Evolutionary conservation across 30 jellyfish, hydroid and myxozoan species (phyloP), one percentile per base, ranked within the genome.

Genomic region (Chironex yamaguchii): DNA sequence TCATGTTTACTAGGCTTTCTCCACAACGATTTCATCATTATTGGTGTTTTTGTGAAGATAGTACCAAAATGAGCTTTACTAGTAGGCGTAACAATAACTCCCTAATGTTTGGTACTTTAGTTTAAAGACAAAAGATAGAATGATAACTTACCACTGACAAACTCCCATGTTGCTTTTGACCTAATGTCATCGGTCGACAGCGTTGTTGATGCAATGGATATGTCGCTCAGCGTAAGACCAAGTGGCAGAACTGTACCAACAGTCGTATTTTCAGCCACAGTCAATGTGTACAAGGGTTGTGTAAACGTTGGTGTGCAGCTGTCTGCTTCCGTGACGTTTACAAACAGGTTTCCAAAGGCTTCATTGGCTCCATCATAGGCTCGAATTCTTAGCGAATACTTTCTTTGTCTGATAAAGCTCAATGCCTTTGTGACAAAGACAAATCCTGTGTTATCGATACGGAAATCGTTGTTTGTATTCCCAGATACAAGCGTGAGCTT

Each of bases 241-340:
- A n/a, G n/a, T n/a, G n/a, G 79, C 1, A 90, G 78, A 36, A 14
- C n/a, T 25, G 88, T 48, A 4, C 94, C 94, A 53, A 83, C 89
- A 22, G 89, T 81, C 36, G 90, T 69, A 0, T 92, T 91, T 51
- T 93, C 98, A 30, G 97, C 82, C 20, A 93, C 86, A 75, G 95
- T 88, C 6, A 32, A 69, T 2, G 67, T 32, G 84, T 93, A 93
- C 2, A 76, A 36, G 25, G 52, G 27, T 74, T 35, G 81, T 36
- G 33, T 64, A 80, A 93, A 93, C 49, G 36, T 49, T 48, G 98
- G 98, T 23, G 64, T 31, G 9, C 82, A 82, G 69, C 89, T 97
- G 52, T 93, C 84, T 6, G 63, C 93, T 72, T 93, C 98, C 3
- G 67, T 36, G 13, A 91, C 90, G 27, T 82, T 79, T 65, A 91